Percentiles rank a stretch among this genome's conserved stretches.
phyloP scores from a whole-genome alignment of 2,113 vertebrate species.

The Amphiprion ocellaris region DNA sequence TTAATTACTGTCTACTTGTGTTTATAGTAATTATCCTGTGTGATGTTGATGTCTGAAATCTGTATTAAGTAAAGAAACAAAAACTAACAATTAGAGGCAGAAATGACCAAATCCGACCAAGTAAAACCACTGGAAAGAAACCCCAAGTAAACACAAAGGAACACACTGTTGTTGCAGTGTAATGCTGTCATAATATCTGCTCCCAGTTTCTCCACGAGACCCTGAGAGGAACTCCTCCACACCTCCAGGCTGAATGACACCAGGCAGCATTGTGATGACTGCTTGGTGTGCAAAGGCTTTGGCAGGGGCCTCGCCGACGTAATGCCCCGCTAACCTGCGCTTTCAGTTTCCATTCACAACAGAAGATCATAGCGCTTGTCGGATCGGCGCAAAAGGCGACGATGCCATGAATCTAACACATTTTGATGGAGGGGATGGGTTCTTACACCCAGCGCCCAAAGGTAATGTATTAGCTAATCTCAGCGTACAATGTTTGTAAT shows the following conservation, averaged over 20 bases:
- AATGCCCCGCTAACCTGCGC: conserved; percentile 41
- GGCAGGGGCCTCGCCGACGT: neutral
- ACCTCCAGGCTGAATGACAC: conserved; percentile 56
- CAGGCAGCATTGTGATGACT: conserved; percentile 13
- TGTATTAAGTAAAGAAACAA: no score
- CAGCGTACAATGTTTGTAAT: conserved; percentile 13
- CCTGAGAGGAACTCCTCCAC: neutral
- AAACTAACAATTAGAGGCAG: no score
- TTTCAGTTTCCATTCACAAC: conserved; percentile 59
- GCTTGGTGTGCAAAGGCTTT: conserved; percentile 20
- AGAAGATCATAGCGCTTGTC: conserved; percentile 52
- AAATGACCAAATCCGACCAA: no score
- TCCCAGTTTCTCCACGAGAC: neutral
- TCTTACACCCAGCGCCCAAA: conserved; percentile 49
- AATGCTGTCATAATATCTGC: neutral
- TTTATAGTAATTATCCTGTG: no score
- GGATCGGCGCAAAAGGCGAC: conserved; percentile 19
- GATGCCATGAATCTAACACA: conserved; percentile 38
- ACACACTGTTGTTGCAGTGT: conserved; percentile 7
- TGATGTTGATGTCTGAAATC: no score
- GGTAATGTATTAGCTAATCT: conserved; percentile 35
- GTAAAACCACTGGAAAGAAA: no score
- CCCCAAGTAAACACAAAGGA: neutral
- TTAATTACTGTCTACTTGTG: no score
- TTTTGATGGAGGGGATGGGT: conserved; percentile 44